Conservation (phyloP, 2,113 vertebrate genomes). For the Burhinus bistriatus region DNA sequence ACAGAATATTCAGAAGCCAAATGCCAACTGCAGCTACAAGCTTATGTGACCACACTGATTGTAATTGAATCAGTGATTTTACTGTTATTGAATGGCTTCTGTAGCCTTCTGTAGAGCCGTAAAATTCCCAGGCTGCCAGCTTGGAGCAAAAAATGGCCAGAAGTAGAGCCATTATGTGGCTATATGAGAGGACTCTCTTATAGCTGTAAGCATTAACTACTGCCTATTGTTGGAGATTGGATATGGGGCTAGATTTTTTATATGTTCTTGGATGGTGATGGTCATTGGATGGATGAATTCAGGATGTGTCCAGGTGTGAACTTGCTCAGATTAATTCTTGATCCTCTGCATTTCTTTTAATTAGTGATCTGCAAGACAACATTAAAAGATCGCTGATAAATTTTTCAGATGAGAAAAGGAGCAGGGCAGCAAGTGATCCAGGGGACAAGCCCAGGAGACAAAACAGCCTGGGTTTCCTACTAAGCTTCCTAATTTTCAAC, state of each 20-base stretch:
- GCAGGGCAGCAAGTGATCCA: neutral
- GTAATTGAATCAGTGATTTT: neutral
- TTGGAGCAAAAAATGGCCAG: neutral
- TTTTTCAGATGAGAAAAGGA: neutral
- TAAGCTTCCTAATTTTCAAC: neutral
- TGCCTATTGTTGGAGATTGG: neutral
- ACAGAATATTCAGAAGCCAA: neutral
- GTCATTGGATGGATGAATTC: neutral
- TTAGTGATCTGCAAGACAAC: neutral
- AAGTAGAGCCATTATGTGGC: neutral
- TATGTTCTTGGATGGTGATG: neutral
- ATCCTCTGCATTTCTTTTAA: neutral
- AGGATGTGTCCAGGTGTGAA: neutral
- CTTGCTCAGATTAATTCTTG: neutral
- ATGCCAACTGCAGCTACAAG: neutral
- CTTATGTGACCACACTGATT: neutral
- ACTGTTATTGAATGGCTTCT: neutral
- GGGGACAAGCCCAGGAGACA: neutral
- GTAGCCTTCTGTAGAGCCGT: neutral
- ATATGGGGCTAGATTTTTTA: neutral
- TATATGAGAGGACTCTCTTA: neutral
- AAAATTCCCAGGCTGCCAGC: neutral
- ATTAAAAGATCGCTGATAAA: neutral
- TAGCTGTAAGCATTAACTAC: neutral
- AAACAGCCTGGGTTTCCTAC: neutral